phyloP scores from a whole-genome alignment of 2,888 invertebrate species.

The Catocala fraxini region DNA sequence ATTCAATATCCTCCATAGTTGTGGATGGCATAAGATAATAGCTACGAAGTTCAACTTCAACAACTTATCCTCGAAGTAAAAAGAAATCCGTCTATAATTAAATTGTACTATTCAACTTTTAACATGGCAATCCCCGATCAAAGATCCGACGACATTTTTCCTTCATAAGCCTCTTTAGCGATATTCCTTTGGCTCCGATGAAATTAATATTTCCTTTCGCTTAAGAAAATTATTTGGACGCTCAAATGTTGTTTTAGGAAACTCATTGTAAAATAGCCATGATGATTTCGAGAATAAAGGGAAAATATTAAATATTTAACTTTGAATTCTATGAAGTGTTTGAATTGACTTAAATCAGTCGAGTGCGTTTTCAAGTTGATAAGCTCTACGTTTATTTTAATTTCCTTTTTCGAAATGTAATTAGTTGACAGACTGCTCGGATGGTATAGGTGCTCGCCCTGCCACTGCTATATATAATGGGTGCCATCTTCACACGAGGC shows the following conservation, averaged over 20 bases:
- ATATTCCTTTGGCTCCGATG: constrained; percentile 29
- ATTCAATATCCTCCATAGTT: too few species aligned
- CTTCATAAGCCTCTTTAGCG: constrained; percentile 41
- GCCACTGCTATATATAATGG: too few species aligned
- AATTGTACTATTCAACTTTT: constrained; percentile 35
- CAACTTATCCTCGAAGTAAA: neutral
- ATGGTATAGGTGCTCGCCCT: too few species aligned
- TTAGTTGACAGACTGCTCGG: too few species aligned
- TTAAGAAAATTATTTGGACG: constrained; percentile 22
- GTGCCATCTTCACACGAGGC: too few species aligned
- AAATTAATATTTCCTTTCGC: constrained; percentile 31
- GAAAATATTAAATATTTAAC: constrained; percentile 35
- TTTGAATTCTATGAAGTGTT: neutral
- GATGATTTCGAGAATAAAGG: constrained; percentile 21
- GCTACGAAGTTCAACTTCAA: too few species aligned
- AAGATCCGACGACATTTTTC: constrained; percentile 32
- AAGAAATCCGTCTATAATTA: constrained; percentile 20
- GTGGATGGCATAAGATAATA: neutral
- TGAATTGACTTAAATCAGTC: constrained; percentile 2
- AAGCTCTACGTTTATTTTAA: neutral
- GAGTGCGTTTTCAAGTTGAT: neutral
- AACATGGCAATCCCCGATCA: constrained; percentile 23
- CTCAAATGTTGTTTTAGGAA: constrained; percentile 31
- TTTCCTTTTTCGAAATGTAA: too few species aligned
- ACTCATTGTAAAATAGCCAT: constrained; percentile 21